Percentiles rank a stretch among this genome's conserved stretches.
phyloP scores from a whole-genome alignment of 1,140 invertebrate species.

The Trichomalopsis sarcophagae region DNA sequence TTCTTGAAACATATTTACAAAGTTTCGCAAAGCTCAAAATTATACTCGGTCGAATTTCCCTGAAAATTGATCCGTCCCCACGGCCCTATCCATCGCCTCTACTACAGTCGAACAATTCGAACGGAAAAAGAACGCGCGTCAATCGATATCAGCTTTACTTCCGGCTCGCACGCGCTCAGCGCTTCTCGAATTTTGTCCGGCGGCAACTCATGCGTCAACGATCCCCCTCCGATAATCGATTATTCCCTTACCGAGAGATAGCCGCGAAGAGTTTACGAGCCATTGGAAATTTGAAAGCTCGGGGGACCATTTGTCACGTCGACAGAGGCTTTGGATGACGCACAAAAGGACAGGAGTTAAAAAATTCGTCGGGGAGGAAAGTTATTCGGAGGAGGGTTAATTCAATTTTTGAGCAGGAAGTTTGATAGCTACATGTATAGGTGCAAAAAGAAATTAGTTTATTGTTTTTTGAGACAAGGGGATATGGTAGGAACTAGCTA shows the following conservation, averaged over 20 bases:
- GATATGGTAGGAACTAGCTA: no score
- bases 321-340: neutral
- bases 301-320: neutral
- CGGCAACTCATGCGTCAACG: neutral
- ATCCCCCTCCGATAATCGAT: neutral
- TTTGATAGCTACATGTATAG: no score
- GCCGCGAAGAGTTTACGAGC: neutral
- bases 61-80: no score
- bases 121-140: neutral
- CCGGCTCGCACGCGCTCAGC: neutral
- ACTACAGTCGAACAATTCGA: no score
- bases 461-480: no score
- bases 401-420: no score
- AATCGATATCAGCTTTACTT: neutral
- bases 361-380: neutral
- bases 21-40: no score
- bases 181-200: neutral
- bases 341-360: neutral
- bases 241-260: neutral
- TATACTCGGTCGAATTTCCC: no score
- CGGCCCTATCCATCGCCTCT: no score
- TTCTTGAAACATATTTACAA: neutral
- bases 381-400: neutral
- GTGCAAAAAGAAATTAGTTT: no score
- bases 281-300: neutral